Percentiles rank a stretch among this genome's conserved stretches.
Conservation (phyloP, 2,113 vertebrate species). For the Charina bottae region DNA sequence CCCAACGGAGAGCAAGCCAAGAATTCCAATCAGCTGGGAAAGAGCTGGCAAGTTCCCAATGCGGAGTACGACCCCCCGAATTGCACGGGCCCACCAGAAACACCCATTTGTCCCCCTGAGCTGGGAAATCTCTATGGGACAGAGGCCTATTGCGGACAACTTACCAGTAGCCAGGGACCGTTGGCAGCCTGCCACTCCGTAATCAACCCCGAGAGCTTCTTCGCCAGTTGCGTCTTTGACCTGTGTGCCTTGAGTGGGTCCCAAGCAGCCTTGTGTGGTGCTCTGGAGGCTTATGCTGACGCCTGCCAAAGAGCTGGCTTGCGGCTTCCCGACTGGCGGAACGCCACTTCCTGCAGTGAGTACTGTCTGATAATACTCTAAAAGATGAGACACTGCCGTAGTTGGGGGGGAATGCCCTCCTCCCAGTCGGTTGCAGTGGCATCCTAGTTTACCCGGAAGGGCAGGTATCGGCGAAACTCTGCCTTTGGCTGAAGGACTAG, state of each 20-base stretch:
- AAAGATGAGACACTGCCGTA: background rate
- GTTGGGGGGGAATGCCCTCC: too few species aligned
- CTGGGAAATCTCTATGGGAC: constrained; percentile 65
- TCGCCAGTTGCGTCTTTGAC: constrained; percentile 75
- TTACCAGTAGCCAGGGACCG: constrained; percentile 70
- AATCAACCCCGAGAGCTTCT: constrained; percentile 74
- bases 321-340: constrained; percentile 75
- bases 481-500: background rate
- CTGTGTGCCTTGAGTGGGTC: constrained; percentile 73
- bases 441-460: background rate
- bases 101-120: constrained; percentile 62
- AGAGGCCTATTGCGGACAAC: constrained; percentile 75
- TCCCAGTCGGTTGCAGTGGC: too few species aligned
- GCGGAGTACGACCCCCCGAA: constrained; percentile 27
- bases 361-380: background rate
- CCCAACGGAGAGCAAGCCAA: constrained; percentile 62
- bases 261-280: constrained; percentile 69
- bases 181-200: constrained; percentile 74
- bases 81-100: constrained; percentile 63
- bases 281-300: constrained; percentile 67
- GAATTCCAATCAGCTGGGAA: constrained; percentile 60
- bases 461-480: background rate
- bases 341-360: constrained; percentile 80
- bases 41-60: constrained; percentile 70
- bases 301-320: constrained; percentile 77